Base-by-base conservation (phyloP, 2,888 invertebrate genomes). In the Phyllotreta cruciferae region DNA sequence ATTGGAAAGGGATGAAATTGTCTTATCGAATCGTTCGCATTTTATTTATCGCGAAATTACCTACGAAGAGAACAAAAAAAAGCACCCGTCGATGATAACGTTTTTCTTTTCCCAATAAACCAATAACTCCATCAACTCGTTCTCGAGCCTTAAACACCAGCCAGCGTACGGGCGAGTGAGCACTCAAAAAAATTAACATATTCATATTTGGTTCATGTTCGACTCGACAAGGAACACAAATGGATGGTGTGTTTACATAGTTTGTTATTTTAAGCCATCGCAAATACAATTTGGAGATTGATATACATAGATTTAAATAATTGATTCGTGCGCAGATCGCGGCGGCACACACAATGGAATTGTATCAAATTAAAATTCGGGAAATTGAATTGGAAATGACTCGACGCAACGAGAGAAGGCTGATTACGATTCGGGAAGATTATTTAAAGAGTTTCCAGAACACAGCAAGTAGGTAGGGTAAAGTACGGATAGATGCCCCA, bases 301-400 rank as follows among this genome's bases (percentile, higher is more conserved):
- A 67, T 67, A 62, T 64, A 64, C 66, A 69, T 58, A 63, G 56
- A 72, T 72, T 72, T 72, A 66, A 70, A 72, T 72, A 72, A 72
- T 72, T 72, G 71, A 72, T 72, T 72, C 63, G 67, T 62, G 65
- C 66, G 66, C 68, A 63, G 67, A 63, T 66, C 60, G 49, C 61
- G 42, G 45, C 44, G 63, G 57, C 63, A 61, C 49, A 44, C 42
- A 56, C 42, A 36, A 8, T 37, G 50, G 52, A 52, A 58, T 45
- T 55, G 60, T 68, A 68, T 71, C 62, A 57, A 67, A 70, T 70
- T 70, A 70, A 70, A 72, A 70, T 70, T 66, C 62, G 64, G 68
- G 68, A 70, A 67, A 71, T 70, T 67, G 62, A 63, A 69, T 71
- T 67, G 63, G 55, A 57, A 50, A 64, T 61, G 42, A 54, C 61